Base-by-base conservation (phyloP, 2,888 invertebrate species). In the Vesta saturnalis region DNA sequence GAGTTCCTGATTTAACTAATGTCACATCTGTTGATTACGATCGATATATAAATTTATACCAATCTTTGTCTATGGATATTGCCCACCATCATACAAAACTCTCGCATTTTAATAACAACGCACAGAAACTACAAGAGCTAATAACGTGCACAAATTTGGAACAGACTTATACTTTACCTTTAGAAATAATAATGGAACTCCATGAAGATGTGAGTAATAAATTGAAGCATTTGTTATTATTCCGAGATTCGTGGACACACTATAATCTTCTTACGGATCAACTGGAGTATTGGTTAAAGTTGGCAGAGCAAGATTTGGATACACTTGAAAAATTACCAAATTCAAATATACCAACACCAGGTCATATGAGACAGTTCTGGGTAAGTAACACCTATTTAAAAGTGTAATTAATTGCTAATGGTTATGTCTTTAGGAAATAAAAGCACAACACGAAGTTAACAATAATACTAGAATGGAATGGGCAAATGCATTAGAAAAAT, bases 11-110 rank as follows among this genome's bases (percentile, higher is more conserved):
- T 79, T 85, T 95, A 0, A 90, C 89, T 39, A 91, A 90, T 14
- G 93, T 95, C 0, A 94, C 93, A 0, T 93, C 94, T 0, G 90
- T 90, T 6, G 94, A 95, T 79, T 94, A 92, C 76, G 92, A 94
- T 79, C 93, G 94, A 77, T 94, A 93, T 78, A 93, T 94, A 23
- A 92, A 93, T 39, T 84, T 94, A 0, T 94, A 94, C 80, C 93
- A 94, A 84, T 91, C 94, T 0, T 84, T 95, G 22, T 91, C 91
- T 71, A 86, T 91, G 15, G 95, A 95, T 78, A 89, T 94, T 49
- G 90, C 91, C 0, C 90, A 92, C 73, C 95, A 95, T 80, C 91
- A 94, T 70, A 91, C 93, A 0, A 91, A 93, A 80, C 87, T 94
- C 78, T 84, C 90, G 23, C 91, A 94, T 74, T 85, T 95, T 0